These are phyloP conservation scores for Chaetoderma sp. DNA, from an alignment of 2,888 invertebrate species.

Conservation along the genomic window DNA sequence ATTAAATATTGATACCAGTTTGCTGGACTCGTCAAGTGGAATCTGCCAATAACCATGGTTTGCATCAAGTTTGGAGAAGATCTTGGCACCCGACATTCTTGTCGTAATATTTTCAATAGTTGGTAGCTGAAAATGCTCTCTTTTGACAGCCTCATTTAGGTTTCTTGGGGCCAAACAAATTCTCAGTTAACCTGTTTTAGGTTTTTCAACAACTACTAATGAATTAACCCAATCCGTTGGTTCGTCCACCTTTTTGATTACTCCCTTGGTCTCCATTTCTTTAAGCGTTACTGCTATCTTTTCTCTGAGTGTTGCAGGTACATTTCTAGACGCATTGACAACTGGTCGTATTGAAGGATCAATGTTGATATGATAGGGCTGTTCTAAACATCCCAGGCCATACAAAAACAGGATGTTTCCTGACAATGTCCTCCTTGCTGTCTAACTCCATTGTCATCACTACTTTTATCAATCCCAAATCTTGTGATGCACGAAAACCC, in stretches of 20 bases:
- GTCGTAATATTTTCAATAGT: constrained; percentile 21
- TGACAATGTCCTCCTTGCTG: too few species aligned
- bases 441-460: too few species aligned
- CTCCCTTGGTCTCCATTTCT: constrained; percentile 2
- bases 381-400: too few species aligned
- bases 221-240: constrained; percentile 18
- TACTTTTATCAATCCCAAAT: neutral
- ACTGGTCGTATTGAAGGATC: constrained; percentile 10
- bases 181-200: neutral
- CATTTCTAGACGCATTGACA: constrained; percentile 7
- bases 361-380: neutral
- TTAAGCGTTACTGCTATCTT: constrained; percentile 4
- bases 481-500: neutral
- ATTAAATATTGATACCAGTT: constrained; percentile 7
- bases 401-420: too few species aligned
- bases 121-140: constrained; percentile 18
- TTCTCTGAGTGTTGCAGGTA: constrained; percentile 5
- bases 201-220: constrained; percentile 11
- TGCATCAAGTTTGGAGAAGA: constrained; percentile 18
- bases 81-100: constrained; percentile 6
- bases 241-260: constrained; percentile 5
- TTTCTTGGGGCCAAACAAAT: constrained; percentile 11
- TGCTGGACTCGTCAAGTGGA: neutral
- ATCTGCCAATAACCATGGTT: constrained; percentile 2
- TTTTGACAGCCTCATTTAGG: constrained; percentile 2